Evolutionary conservation across 2,113 vertebrate genomes (phyloP).

Genomic region (Eudyptes chrysolophus): DNA sequence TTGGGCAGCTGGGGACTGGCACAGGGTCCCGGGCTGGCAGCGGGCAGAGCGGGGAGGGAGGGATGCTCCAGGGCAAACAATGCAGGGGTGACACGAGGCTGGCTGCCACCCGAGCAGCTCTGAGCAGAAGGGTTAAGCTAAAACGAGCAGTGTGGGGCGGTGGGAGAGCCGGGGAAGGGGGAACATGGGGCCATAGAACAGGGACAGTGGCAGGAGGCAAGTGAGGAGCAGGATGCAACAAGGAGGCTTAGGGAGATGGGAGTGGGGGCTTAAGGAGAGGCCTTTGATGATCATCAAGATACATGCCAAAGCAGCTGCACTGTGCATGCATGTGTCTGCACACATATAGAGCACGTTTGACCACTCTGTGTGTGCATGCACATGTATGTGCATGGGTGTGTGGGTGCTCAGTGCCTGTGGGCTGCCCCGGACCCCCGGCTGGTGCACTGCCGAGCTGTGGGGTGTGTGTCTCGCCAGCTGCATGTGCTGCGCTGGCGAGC

Average conservation of each 20-base stretch:
- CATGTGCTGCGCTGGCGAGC: neutral
- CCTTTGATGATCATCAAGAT: neutral
- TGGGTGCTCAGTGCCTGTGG: neutral
- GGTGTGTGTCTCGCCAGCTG: neutral
- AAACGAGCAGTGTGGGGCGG: fast-evolving
- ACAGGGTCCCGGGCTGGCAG: fast-evolving
- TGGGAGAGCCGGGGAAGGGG: neutral
- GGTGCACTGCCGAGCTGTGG: neutral
- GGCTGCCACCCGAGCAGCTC: neutral
- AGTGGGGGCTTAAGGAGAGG: neutral
- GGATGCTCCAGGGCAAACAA: neutral
- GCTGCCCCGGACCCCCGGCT: fast-evolving
- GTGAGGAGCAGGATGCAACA: neutral
- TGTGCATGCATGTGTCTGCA: fast-evolving
- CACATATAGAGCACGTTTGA: fast-evolving
- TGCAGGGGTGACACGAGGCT: fast-evolving
- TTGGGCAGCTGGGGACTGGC: fast-evolving
- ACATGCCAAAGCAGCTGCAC: fast-evolving
- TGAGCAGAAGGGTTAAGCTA: neutral
- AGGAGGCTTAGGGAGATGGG: neutral
- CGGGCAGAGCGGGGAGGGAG: fast-evolving
- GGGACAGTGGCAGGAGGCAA: neutral
- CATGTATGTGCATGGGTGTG: neutral
- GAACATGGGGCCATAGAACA: fast-evolving
- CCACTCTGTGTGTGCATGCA: neutral